Conservation (phyloP, 2,797 vertebrate species). For the Fistularia tabacaria region DNA sequence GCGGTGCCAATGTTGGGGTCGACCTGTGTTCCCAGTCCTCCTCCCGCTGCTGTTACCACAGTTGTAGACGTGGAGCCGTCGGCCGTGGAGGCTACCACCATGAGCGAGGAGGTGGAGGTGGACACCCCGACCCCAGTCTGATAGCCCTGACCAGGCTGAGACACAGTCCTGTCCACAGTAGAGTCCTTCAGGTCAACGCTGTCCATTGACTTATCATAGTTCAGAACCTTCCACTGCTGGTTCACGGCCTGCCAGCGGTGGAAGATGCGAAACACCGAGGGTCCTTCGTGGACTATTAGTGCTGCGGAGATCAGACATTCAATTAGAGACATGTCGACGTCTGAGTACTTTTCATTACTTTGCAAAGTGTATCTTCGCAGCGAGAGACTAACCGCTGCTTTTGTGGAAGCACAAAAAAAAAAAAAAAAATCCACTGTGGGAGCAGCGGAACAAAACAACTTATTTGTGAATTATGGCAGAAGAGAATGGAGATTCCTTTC, state of each 20-base stretch:
- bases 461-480: conserved; percentile 27
- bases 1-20: conserved; percentile 68
- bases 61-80: conserved; percentile 69
- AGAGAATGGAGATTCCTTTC: conserved; percentile 41
- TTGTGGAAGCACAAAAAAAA: too few species aligned
- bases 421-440: too few species aligned
- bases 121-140: conserved; percentile 81
- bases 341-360: conserved; percentile 40
- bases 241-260: conserved; percentile 99
- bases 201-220: conserved; percentile 96
- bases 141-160: conserved; percentile 65
- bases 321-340: conserved; percentile 43
- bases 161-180: conserved; percentile 78
- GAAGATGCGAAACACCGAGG: conserved; percentile 97
- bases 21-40: conserved; percentile 45
- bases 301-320: conserved; percentile 72
- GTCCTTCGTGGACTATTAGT: conserved; percentile 95
- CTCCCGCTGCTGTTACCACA: conserved; percentile 31
- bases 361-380: conserved; percentile 33
- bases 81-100: conserved; percentile 77
- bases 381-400: conserved; percentile 12
- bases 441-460: conserved; percentile 47
- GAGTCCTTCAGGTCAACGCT: conserved; percentile 84
- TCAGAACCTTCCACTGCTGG: conserved; percentile 99
- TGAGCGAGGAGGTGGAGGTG: conserved; percentile 83